Conservation (phyloP, 2,888 invertebrate species). For the Xestia sexstrigata region DNA sequence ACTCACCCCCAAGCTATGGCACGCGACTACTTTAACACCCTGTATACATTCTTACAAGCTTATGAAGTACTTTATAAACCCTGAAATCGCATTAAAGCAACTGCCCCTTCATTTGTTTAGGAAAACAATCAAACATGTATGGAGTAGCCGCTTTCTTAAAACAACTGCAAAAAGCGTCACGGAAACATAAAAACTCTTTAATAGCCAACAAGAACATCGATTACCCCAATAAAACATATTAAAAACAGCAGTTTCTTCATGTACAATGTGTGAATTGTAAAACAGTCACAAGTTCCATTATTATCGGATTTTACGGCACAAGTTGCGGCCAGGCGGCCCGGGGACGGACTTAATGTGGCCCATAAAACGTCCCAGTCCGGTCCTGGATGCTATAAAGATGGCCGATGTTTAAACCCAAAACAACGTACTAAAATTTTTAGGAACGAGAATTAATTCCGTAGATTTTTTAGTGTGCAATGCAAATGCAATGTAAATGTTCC, state of each 20-base stretch:
- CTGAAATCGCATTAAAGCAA: too few species aligned
- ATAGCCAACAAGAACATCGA: conserved; percentile 21
- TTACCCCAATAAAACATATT: conserved; percentile 35
- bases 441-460: conserved; percentile 34
- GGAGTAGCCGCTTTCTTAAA: neutral
- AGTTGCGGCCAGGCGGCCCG: conserved; percentile 61
- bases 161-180: neutral
- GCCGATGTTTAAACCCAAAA: conserved; percentile 39
- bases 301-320: conserved; percentile 68
- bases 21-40: too few species aligned
- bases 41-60: too few species aligned
- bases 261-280: conserved; percentile 54
- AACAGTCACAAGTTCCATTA: conserved; percentile 56
- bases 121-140: too few species aligned
- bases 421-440: conserved; percentile 44
- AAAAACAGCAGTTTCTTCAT: conserved; percentile 38
- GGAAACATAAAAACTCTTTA: neutral
- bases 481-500: conserved; percentile 29
- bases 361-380: conserved; percentile 53
- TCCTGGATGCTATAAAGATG: conserved; percentile 55
- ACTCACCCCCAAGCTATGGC: too few species aligned
- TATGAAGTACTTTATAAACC: too few species aligned
- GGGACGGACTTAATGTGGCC: conserved; percentile 62
- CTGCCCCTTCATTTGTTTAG: too few species aligned
- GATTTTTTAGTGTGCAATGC: conserved; percentile 7